A percentile compares a stretch with the other conserved stretches of the same genome.
phyloP scores from a whole-genome alignment of 2,797 vertebrate genomes.

The Lagocephalus sceleratus region DNA sequence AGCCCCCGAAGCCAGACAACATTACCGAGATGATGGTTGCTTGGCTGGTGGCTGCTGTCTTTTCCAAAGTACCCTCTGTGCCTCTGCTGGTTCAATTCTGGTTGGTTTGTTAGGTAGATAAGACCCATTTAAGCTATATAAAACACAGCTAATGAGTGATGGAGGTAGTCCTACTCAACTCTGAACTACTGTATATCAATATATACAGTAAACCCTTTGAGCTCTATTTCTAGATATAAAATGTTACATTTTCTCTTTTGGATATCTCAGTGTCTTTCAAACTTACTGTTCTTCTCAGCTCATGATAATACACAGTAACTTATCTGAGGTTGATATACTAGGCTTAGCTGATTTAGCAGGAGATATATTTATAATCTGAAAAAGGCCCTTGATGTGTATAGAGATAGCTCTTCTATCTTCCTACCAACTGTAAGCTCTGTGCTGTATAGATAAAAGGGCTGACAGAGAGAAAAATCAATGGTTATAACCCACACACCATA shows the following conservation, averaged over 20 bases:
- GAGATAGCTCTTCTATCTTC: conserved; percentile 74
- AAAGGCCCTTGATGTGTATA: conserved; percentile 75
- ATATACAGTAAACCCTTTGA: conserved; percentile 63
- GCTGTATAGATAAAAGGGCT: conserved; percentile 72
- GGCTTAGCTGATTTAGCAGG: conserved; percentile 71
- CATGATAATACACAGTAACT: conserved; percentile 71
- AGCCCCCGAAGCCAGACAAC: conserved; percentile 47
- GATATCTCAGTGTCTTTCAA: conserved; percentile 70
- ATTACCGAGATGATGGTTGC: conserved; percentile 40
- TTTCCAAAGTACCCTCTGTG: conserved; percentile 85
- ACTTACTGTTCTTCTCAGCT: conserved; percentile 68
- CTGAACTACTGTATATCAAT: conserved; percentile 63
- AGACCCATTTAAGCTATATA: conserved; percentile 57
- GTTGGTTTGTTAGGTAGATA: conserved; percentile 74
- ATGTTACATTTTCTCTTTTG: conserved; percentile 67
- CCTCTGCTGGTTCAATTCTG: conserved; percentile 78
- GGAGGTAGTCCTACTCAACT: conserved; percentile 66
- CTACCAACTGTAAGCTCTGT: conserved; percentile 69
- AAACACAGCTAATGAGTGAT: conserved; percentile 64
- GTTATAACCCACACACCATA: conserved; percentile 67
- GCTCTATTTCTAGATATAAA: conserved; percentile 70
- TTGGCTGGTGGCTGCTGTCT: conserved; percentile 61
- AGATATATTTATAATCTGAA: conserved; percentile 71
- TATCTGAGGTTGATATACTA: conserved; percentile 75
- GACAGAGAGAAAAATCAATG: conserved; percentile 63